Evolutionary conservation across 2,113 vertebrate species (phyloP).

Genomic region (Patagioenas fasciata): DNA sequence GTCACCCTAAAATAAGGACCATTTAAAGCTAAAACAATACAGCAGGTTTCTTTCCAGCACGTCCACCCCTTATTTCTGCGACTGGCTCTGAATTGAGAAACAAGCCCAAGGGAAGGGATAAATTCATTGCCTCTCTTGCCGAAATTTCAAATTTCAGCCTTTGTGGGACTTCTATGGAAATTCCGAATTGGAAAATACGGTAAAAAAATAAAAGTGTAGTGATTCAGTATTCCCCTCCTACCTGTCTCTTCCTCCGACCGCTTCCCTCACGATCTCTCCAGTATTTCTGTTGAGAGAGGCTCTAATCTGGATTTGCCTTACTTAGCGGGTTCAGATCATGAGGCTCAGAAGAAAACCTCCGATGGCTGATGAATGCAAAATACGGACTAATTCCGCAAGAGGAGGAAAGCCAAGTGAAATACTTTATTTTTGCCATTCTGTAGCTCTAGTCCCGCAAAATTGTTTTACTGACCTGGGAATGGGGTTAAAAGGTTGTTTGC

Average conservation of each 20-base stretch:
- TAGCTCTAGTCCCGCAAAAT: background rate
- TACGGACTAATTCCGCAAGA: background rate
- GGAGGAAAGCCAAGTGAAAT: background rate
- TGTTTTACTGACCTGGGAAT: background rate
- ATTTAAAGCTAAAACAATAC: background rate
- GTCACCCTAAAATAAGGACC: background rate
- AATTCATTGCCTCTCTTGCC: background rate
- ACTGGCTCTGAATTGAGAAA: background rate
- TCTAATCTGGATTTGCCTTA: conserved; percentile 61
- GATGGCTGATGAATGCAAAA: background rate
- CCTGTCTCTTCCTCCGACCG: background rate
- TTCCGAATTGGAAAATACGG: background rate
- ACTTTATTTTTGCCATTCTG: background rate
- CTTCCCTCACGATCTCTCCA: background rate
- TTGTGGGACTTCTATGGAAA: background rate
- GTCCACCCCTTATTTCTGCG: background rate
- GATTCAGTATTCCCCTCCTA: rapidly evolving
- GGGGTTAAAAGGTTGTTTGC: background rate
- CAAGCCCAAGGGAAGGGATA: background rate
- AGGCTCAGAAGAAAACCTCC: conserved; percentile 7
- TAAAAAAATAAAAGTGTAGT: background rate
- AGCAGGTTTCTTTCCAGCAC: background rate
- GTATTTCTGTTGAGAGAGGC: background rate
- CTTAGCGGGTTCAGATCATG: conserved; percentile 27
- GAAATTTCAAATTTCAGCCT: background rate